Percentiles rank a stretch among this genome's conserved stretches.
Evolutionary conservation across 1,140 invertebrate species (phyloP).

Genomic region (Zaprionus davidi): DNA sequence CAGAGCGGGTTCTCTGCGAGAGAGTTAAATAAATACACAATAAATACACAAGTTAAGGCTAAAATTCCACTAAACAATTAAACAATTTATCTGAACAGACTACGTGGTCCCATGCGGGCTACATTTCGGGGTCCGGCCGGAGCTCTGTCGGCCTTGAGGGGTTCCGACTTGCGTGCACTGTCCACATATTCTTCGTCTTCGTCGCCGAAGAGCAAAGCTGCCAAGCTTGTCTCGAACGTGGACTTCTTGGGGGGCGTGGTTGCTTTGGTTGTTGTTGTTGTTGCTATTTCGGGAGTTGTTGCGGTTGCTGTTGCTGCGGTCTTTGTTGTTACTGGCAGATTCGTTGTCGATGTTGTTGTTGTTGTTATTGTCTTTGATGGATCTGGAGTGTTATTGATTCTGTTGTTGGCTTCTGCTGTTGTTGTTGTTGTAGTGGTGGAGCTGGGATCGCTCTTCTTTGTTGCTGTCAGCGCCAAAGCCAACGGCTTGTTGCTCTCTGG

Average conservation of each 20-base stretch:
- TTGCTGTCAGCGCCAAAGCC: conserved; percentile 32
- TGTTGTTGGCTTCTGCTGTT: background rate
- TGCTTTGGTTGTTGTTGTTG: conserved; percentile 48
- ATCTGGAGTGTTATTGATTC: background rate
- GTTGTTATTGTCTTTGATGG: conserved; percentile 21
- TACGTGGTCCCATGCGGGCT: conserved; percentile 77
- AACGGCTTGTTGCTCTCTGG: conserved; percentile 52
- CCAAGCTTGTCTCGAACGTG: conserved; percentile 77
- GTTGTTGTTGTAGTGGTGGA: conserved; percentile 36
- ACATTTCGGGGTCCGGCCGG: conserved; percentile 64
- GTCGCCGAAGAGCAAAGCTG: conserved; percentile 76
- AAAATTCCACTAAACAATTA: conserved; percentile 66
- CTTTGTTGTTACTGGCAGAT: conserved; percentile 41
- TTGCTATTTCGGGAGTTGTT: background rate
- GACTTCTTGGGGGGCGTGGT: conserved; percentile 63
- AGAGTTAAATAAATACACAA: conserved; percentile 42
- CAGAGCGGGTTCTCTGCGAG: conserved; percentile 8
- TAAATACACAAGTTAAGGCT: conserved; percentile 71
- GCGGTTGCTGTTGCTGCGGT: background rate
- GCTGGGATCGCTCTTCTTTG: conserved; percentile 15
- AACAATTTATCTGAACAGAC: conserved; percentile 58
- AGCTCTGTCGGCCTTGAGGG: conserved; percentile 19
- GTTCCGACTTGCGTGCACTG: conserved; percentile 60
- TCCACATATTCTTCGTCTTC: conserved; percentile 67
- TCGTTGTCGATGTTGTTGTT: conserved; percentile 40